Percentiles rank a stretch among this genome's conserved stretches.
Evolutionary conservation across 2,113 vertebrate genomes (phyloP).

Genomic region (Galemys pyrenaicus): DNA sequence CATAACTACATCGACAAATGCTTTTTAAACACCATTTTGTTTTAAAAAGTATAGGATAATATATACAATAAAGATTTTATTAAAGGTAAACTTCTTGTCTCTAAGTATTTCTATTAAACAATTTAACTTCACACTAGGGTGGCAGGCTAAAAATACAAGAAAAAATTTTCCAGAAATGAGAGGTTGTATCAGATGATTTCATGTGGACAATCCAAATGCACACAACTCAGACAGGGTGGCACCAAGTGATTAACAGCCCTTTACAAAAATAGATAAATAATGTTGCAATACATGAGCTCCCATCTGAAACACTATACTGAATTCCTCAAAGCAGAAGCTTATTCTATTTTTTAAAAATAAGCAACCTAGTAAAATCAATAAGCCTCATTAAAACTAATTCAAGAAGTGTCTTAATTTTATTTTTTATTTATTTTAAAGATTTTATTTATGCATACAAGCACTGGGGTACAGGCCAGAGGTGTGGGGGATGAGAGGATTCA

Average conservation of each 20-base stretch:
- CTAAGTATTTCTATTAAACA: slow-evolving; percentile 55
- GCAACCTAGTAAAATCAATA: slow-evolving; percentile 32
- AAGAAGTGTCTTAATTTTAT: background rate
- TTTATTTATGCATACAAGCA: too few species aligned
- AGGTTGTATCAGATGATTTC: slow-evolving; percentile 63
- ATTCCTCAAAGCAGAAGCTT: slow-evolving; percentile 62
- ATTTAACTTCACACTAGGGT: slow-evolving; percentile 35
- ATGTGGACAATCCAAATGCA: slow-evolving; percentile 68
- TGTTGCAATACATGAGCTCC: slow-evolving; percentile 61
- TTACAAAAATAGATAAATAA: slow-evolving; percentile 80
- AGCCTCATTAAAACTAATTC: slow-evolving; percentile 3
- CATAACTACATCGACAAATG: slow-evolving; percentile 4
- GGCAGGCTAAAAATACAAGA: slow-evolving; percentile 60
- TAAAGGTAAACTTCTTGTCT: slow-evolving; percentile 36
- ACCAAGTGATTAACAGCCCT: slow-evolving; percentile 76
- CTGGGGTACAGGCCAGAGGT: too few species aligned
- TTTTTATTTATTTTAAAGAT: too few species aligned
- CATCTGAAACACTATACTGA: slow-evolving; percentile 56
- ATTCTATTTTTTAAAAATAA: slow-evolving; percentile 61
- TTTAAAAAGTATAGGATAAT: background rate
- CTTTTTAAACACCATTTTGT: slow-evolving; percentile 43
- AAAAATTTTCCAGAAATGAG: slow-evolving; percentile 25
- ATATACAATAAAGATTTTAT: background rate
- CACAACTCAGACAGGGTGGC: slow-evolving; percentile 81
- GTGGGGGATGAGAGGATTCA: too few species aligned